Evolutionary conservation across 2,797 vertebrate species (phyloP).

Genomic region (Scolopax rusticola): DNA sequence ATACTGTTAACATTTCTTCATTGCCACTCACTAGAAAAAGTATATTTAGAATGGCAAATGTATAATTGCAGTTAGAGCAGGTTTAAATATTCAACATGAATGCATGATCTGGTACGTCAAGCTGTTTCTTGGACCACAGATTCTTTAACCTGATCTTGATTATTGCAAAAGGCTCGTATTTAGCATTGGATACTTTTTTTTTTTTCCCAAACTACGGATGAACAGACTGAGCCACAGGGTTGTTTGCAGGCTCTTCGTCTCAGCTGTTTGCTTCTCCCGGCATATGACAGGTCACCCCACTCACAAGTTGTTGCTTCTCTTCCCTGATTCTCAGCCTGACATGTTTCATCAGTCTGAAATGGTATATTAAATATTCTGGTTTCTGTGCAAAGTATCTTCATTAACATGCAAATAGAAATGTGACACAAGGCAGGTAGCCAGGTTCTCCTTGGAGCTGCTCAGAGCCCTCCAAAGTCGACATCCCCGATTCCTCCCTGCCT

Average conservation of each 20-base stretch:
- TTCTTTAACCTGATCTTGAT: background rate
- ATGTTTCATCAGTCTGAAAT: background rate
- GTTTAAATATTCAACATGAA: background rate
- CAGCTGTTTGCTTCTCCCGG: background rate
- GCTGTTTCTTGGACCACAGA: background rate
- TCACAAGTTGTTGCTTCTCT: background rate
- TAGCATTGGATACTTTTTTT: background rate
- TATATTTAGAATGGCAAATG: background rate
- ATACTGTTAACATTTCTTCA: background rate
- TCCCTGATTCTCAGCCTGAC: background rate
- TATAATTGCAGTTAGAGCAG: background rate
- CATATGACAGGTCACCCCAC: background rate
- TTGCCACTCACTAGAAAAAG: background rate
- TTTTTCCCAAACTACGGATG: background rate
- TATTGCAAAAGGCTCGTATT: background rate
- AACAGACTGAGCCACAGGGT: background rate
- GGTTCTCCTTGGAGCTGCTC: background rate
- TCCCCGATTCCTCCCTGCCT: background rate
- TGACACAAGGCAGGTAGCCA: background rate
- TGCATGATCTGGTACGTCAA: background rate
- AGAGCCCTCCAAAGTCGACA: accelerated
- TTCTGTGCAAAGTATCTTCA: background rate
- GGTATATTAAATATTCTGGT: background rate
- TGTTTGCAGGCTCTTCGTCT: background rate
- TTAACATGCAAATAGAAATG: background rate